These are phyloP conservation scores for Nothoprocta perdicaria DNA, from an alignment of 2,113 vertebrate species.

Conservation along the genomic window DNA sequence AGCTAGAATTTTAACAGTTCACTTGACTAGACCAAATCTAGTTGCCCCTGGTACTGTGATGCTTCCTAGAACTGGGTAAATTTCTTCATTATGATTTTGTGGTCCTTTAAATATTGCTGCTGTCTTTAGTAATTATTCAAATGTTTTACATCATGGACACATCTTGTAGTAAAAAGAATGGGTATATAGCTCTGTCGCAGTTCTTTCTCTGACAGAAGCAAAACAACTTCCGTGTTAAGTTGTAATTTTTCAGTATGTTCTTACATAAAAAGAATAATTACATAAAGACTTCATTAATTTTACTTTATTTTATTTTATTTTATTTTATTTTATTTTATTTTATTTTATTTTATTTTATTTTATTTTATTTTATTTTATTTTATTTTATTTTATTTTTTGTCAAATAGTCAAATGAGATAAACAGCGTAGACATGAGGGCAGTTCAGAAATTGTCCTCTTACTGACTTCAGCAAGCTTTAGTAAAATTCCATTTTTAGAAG, in stretches of 20 bases:
- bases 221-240: background rate
- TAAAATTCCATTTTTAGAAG: conserved; percentile 8
- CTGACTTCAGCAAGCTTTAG: background rate
- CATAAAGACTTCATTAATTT: background rate
- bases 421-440: background rate
- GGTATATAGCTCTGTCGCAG: background rate
- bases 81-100: background rate
- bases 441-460: background rate
- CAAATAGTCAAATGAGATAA: background rate
- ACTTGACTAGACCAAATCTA: background rate
- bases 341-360: background rate
- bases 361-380: background rate
- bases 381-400: background rate
- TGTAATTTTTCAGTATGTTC: background rate
- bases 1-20: background rate
- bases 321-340: background rate
- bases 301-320: background rate
- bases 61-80: background rate
- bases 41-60: background rate
- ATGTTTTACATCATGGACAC: background rate
- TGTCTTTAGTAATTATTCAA: background rate
- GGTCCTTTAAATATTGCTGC: background rate
- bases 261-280: background rate
- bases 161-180: background rate
- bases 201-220: background rate